Base-by-base conservation (phyloP, 2,888 invertebrate genomes). In the Drosophila monieri region DNA sequence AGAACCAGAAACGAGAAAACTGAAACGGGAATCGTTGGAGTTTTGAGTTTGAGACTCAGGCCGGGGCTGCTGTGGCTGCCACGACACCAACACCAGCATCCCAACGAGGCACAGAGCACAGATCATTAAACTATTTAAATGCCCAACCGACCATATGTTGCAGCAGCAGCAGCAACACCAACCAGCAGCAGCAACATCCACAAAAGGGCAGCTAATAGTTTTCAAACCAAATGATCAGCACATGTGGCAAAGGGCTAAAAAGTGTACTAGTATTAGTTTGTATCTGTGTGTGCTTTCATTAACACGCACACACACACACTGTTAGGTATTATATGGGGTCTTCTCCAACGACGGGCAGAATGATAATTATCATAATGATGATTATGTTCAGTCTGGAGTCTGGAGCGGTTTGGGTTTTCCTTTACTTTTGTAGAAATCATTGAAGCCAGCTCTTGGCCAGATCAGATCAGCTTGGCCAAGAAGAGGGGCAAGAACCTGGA, bases 111-210 rank as follows among this genome's bases (percentile, higher is more conserved):
- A 27, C 65, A 60, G 70, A 71, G 80, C 72, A 85, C 83, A 84
- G 86, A 88, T 84, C 84, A 84, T 84, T 88, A 84, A 84, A 88
- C 85, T 87, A 81, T 81, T 81, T 81, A 84, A 83, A 85, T 85
- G 88, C 79, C 54, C 64, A 67, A 70, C 43, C 78, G 77, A 80
- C 84, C 86, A 80, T 83, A 75, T 86, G 86, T 80, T 86, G 77
- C 76, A 67, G 73, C 70, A 73, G 51, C 49, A 55, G 39, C 74
- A 66, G 18, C 18, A 18, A 18, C 74, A 66, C 1, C 18, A 18
- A 18, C 18, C 18, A 18, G 18, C 18, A 67, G 52, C 61, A 73
- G 51, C 49, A 55, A 43, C 74, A 66, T 14, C 66, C 60, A 55
- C 60, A 66, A 53, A n/a, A 9, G 37, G 78, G 68, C 87, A 85